A percentile compares a stretch with the other conserved stretches of the same genome.
phyloP scores from a whole-genome alignment of 2,888 invertebrate species.

The Pollenia labialis region DNA sequence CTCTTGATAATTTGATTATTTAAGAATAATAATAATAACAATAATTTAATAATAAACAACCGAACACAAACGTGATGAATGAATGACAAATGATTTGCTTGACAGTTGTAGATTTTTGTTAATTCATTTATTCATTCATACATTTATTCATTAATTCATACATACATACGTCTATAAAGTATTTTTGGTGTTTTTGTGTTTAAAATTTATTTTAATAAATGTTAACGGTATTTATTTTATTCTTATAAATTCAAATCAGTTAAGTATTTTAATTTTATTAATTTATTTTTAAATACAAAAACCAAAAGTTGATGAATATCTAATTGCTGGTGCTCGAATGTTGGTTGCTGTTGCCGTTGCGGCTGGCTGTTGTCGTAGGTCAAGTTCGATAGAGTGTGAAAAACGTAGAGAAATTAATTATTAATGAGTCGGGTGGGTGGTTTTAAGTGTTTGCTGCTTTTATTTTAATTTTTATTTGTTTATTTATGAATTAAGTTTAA shows the following conservation, averaged over 20 bases:
- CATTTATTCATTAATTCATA: slow-evolving; percentile 57
- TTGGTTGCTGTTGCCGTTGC: neutral
- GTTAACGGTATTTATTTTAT: slow-evolving; percentile 55
- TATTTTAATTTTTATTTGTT: slow-evolving; percentile 15
- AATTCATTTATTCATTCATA: slow-evolving; percentile 62
- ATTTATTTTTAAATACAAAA: slow-evolving; percentile 35
- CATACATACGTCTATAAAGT: slow-evolving; percentile 34
- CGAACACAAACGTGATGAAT: slow-evolving; percentile 72
- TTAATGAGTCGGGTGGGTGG: slow-evolving; percentile 61
- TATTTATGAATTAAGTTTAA: slow-evolving; percentile 40
- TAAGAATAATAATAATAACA: slow-evolving; percentile 5
- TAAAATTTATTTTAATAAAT: slow-evolving; percentile 64
- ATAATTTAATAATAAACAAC: slow-evolving; percentile 33
- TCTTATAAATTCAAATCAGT: slow-evolving; percentile 49
- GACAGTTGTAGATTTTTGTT: slow-evolving; percentile 73
- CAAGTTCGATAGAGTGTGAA: slow-evolving; percentile 44
- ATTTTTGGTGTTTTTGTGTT: slow-evolving; percentile 26
- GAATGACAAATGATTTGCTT: slow-evolving; percentile 79
- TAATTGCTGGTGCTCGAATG: slow-evolving; percentile 29
- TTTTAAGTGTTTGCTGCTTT: slow-evolving; percentile 11
- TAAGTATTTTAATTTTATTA: slow-evolving; percentile 38
- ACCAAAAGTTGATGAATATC: slow-evolving; percentile 66
- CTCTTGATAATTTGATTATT: slow-evolving; percentile 53
- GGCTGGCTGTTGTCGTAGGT: slow-evolving; percentile 56
- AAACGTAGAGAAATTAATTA: slow-evolving; percentile 59